Percentiles rank a stretch among this genome's conserved stretches.
Conservation (phyloP, 2,797 vertebrate species). For the Sebastes iracundus region DNA sequence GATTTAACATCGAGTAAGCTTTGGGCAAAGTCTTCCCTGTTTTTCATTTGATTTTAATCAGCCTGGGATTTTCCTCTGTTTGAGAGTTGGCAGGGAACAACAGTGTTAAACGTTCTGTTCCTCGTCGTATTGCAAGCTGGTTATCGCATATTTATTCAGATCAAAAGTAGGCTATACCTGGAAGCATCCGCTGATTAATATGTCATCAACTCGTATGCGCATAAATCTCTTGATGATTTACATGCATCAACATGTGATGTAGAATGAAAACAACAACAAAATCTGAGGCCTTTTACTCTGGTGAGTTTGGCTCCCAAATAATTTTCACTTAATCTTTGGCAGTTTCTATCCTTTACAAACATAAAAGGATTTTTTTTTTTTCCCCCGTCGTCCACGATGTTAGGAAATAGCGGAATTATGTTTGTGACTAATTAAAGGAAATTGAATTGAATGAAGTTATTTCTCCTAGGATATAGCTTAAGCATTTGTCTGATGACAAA, state of each 20-base stretch:
- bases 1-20: conserved; percentile 63
- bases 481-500: conserved; percentile 73
- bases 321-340: conserved; percentile 57
- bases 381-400: conserved; percentile 47
- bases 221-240: conserved; percentile 72
- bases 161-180: conserved; percentile 82
- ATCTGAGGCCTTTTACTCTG: conserved; percentile 46
- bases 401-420: conserved; percentile 72
- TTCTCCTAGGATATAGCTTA: conserved; percentile 72
- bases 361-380: conserved; percentile 58
- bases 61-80: conserved; percentile 57
- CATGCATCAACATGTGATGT: conserved; percentile 53
- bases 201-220: conserved; percentile 70
- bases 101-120: conserved; percentile 78
- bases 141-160: conserved; percentile 75
- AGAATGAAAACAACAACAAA: conserved; percentile 56
- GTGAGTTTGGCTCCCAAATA: conserved; percentile 58
- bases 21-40: conserved; percentile 57
- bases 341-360: conserved; percentile 51
- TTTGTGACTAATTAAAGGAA: conserved; percentile 80
- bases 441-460: conserved; percentile 72
- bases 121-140: conserved; percentile 67
- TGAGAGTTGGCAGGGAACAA: conserved; percentile 74
- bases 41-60: conserved; percentile 72
- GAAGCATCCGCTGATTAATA: conserved; percentile 77